Conservation (phyloP, 1,140 invertebrate species). For the Aphis craccivora region DNA sequence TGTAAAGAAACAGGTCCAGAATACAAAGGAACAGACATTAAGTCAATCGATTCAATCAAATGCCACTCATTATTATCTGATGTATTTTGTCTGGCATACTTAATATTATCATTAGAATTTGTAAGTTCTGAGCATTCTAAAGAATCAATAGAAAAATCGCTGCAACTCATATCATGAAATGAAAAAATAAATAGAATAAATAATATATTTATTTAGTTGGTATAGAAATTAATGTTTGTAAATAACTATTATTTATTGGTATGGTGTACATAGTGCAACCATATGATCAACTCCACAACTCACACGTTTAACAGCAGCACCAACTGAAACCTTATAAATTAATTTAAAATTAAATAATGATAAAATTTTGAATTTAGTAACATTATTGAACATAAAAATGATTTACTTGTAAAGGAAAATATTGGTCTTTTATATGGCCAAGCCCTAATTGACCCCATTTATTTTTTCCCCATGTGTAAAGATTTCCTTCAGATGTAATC, state of each 20-base stretch:
- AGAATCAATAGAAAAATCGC: background rate
- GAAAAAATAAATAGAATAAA: background rate
- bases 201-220: conserved; percentile 6
- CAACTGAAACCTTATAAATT: conserved; percentile 65
- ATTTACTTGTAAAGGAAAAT: conserved; percentile 84
- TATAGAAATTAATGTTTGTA: background rate
- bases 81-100: background rate
- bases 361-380: background rate
- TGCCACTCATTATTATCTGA: background rate
- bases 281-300: conserved; percentile 71
- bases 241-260: conserved; percentile 46
- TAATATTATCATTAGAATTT: background rate
- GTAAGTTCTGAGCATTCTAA: background rate
- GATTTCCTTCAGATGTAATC: conserved; percentile 78
- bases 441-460: conserved; percentile 82
- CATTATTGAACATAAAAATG: background rate
- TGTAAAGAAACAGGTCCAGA: background rate
- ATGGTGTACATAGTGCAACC: conserved; percentile 65
- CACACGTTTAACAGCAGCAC: conserved; percentile 66
- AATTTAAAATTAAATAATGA: conserved; percentile 55
- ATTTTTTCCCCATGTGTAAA: conserved; percentile 92
- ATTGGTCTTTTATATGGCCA: conserved; percentile 80
- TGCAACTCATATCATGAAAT: background rate
- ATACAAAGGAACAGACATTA: background rate
- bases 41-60: background rate